Percentiles rank a stretch among this genome's conserved stretches.
phyloP scores from a whole-genome alignment of 2,113 vertebrate genomes.

The Microcebus lehilahytsara region DNA sequence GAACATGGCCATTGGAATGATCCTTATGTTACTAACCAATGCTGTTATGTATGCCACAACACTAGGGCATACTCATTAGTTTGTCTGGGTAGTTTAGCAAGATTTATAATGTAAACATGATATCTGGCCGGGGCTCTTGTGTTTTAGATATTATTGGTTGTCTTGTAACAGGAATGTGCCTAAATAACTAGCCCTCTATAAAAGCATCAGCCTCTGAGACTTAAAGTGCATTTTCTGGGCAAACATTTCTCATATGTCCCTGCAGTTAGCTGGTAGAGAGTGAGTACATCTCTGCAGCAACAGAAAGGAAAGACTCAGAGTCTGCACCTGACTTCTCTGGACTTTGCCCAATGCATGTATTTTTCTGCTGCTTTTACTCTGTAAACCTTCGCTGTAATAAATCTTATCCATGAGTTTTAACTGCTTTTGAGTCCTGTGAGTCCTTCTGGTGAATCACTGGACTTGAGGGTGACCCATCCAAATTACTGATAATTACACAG shows the following conservation, averaged over 20 bases:
- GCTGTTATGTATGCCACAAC: not conserved
- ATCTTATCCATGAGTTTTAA: not conserved
- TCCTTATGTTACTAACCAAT: too few relatives aligned
- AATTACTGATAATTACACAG: not conserved
- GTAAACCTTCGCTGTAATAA: not conserved
- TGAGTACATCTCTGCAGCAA: accelerated
- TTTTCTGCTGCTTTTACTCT: not conserved
- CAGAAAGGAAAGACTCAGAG: accelerated
- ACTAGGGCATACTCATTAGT: too few relatives aligned
- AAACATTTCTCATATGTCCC: not conserved
- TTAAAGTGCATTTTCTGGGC: not conserved
- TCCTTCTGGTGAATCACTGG: not conserved
- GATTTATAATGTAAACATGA: not conserved
- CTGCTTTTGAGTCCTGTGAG: not conserved
- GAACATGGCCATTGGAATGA: not conserved
- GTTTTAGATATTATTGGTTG: not conserved
- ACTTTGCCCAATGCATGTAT: not conserved
- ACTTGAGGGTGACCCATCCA: not conserved
- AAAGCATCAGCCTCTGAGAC: not conserved
- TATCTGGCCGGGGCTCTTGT: not conserved
- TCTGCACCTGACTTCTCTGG: not conserved
- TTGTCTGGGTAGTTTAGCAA: not conserved
- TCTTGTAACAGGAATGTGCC: not conserved
- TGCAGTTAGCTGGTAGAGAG: not conserved
- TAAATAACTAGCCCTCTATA: not conserved